phyloP scores from a whole-genome alignment of 1,140 invertebrate species.

The Tribolium madens region DNA sequence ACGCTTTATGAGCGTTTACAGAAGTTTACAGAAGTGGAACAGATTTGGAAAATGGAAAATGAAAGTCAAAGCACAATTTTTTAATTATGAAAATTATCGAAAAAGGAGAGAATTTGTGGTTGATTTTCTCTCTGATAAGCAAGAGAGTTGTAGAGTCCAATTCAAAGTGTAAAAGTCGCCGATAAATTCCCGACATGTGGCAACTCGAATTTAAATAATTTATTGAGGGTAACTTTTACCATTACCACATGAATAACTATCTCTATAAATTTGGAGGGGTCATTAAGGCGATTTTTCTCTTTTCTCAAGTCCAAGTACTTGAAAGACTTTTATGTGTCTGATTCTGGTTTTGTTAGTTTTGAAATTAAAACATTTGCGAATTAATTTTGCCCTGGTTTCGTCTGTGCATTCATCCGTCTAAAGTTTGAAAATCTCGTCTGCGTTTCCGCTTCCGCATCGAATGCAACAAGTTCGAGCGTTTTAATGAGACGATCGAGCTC shows the following conservation, averaged over 20 bases:
- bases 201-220: constrained; percentile 35
- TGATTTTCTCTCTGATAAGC: too few relatives aligned
- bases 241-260: constrained; percentile 15
- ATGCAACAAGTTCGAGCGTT: constrained; percentile 20
- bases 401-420: not conserved
- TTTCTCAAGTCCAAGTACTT: not conserved
- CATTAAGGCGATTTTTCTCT: not conserved
- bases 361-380: too few relatives aligned
- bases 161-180: not conserved
- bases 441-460: not conserved
- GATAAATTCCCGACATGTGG: constrained; percentile 17
- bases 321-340: not conserved
- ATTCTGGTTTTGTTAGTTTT: not conserved
- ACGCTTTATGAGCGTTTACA: too few relatives aligned
- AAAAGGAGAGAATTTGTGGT: too few relatives aligned
- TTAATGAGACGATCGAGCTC: constrained; percentile 19
- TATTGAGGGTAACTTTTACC: constrained; percentile 16
- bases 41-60: too few relatives aligned
- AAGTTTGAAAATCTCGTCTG: not conserved
- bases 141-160: not conserved
- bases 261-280: not conserved
- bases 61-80: too few relatives aligned
- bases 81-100: too few relatives aligned
- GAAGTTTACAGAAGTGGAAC: too few relatives aligned
- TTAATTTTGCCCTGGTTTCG: too few relatives aligned